Evolutionary conservation across 2,113 vertebrate genomes (phyloP).

Genomic region (Macquaria australasica): DNA sequence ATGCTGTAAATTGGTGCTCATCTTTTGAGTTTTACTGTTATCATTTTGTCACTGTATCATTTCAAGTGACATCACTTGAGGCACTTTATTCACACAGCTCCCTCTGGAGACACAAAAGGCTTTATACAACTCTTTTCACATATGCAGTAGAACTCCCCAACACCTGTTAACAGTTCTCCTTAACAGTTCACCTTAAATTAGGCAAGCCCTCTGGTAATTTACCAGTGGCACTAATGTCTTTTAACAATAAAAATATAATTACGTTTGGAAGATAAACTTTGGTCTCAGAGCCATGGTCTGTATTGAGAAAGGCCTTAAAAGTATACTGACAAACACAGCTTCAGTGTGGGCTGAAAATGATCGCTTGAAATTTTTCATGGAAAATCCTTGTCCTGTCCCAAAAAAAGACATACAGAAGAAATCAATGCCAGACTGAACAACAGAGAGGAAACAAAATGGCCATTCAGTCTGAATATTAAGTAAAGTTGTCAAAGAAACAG

Average conservation of each 20-base stretch:
- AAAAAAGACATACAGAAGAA: neutral
- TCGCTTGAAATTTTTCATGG: neutral
- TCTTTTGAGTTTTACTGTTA: neutral
- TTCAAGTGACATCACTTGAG: neutral
- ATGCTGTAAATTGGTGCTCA: neutral
- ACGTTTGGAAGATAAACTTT: neutral
- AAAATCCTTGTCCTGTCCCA: neutral
- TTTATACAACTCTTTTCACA: neutral
- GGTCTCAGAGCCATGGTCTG: neutral
- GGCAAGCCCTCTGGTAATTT: neutral
- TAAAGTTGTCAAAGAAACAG: slow-evolving; percentile 29
- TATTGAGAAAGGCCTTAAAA: neutral
- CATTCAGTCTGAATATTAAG: slow-evolving; percentile 24
- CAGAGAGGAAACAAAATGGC: neutral
- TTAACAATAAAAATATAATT: neutral
- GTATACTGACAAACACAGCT: too few relatives aligned
- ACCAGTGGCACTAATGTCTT: neutral
- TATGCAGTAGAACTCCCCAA: neutral
- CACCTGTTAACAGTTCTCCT: neutral
- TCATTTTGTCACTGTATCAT: neutral
- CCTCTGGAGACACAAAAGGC: neutral
- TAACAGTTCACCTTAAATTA: neutral
- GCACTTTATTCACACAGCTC: neutral
- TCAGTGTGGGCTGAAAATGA: neutral
- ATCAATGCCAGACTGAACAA: slow-evolving; percentile 11